Base-by-base conservation (phyloP, 2,888 invertebrate species). In the Oxytorus armatus region DNA sequence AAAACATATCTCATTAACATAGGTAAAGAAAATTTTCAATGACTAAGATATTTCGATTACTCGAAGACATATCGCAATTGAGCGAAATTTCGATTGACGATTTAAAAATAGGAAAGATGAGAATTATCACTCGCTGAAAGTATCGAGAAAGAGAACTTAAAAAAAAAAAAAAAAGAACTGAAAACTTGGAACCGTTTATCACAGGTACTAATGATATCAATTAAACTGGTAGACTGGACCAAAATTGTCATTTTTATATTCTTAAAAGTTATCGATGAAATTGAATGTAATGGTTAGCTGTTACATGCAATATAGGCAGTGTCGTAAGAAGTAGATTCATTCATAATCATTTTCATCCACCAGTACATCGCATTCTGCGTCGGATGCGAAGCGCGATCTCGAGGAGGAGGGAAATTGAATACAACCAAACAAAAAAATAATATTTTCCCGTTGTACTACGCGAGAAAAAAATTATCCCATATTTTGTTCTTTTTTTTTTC, bases 281-380 rank as follows among this genome's bases (percentile, higher is more conserved):
- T 81, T 74, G 55, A 76, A 74, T 65, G 72, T 80, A 76, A 77
- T 78, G 63, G 29, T 72, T 75, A 83, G 78, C 69, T 76, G 75
- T 79, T 73, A 80, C 79, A 79, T 79, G 79, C 76, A 79, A 85
- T 86, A 83, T 84, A 88, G 89, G 89, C 89, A 89, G 89, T 89
- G 87, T 87, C 78, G 78, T 83, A 84, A 87, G 85, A 72, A 75
- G 42, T 73, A 72, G 44, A 66, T 79, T 66, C 81, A 77, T 74
- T 74, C 69, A 72, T 61, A 49, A 73, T 69, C 59, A 11, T 49
- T 74, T 51, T 61, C 49, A 70, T 81, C 49, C 69, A 61, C 57
- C 77, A 59, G 57, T 77, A 69, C 36, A 49, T 33, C 63, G 55
- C 49, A 72, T 59, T 77, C 72, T 73, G n/a, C 77, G 42, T 68